Conservation (phyloP, 2,797 vertebrate species). For the Pangasius djambal region DNA sequence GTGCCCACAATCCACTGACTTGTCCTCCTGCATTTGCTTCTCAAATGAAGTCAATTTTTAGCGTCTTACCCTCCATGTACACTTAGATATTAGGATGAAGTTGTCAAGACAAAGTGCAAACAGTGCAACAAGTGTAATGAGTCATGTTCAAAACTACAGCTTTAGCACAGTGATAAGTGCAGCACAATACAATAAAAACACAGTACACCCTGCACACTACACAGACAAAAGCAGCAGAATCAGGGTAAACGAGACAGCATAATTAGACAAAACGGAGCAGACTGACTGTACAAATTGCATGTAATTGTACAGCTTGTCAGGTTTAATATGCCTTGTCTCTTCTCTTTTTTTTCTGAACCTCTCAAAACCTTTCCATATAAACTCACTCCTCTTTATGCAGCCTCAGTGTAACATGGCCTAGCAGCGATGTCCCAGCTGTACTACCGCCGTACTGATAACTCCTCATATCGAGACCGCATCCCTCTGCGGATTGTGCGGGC, state of each 20-base stretch:
- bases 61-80: neutral
- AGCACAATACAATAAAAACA: neutral
- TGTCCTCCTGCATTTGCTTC: slow-evolving; percentile 23
- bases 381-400: slow-evolving; percentile 1
- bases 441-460: slow-evolving; percentile 88
- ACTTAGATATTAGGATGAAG: neutral
- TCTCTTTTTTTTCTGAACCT: neutral
- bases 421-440: slow-evolving; percentile 95
- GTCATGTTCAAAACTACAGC: slow-evolving; percentile 10
- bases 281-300: slow-evolving; percentile 16
- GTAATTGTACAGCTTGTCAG: slow-evolving; percentile 7
- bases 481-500: slow-evolving; percentile 96
- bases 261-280: slow-evolving; percentile 21
- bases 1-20: slow-evolving; percentile 32
- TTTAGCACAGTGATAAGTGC: neutral
- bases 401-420: slow-evolving; percentile 53
- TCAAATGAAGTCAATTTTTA: neutral
- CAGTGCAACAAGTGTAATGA: slow-evolving; percentile 17
- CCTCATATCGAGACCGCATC: slow-evolving; percentile 94
- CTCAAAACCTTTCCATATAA: slow-evolving; percentile 5
- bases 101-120: slow-evolving; percentile 1
- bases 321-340: neutral
- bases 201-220: neutral
- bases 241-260: neutral
- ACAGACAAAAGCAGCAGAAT: slow-evolving; percentile 10